Percentiles rank a stretch among this genome's conserved stretches.
Conservation (phyloP, 1,140 invertebrate species). For the Ooceraea biroi region DNA sequence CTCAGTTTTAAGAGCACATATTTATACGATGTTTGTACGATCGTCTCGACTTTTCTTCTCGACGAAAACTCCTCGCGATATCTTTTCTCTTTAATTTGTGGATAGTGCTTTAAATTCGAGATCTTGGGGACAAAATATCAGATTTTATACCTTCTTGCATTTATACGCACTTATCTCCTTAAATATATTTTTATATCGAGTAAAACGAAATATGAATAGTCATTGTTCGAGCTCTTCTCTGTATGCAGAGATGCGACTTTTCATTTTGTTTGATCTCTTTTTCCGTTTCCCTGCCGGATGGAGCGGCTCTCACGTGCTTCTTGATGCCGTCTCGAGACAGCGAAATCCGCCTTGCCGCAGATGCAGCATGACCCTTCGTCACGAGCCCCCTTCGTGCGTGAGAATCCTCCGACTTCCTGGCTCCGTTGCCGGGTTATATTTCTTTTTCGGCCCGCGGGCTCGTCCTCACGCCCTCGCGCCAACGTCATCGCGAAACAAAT, state of each 20-base stretch:
- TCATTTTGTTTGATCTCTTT: background rate
- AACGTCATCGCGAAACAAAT: conserved; percentile 23
- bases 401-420: conserved; percentile 34
- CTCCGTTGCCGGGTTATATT: conserved; percentile 28
- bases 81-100: background rate
- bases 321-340: background rate
- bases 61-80: background rate
- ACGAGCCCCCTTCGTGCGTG: conserved; percentile 20
- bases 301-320: conserved; percentile 14
- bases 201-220: background rate
- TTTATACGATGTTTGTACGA: background rate
- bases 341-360: conserved; percentile 25
- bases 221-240: background rate
- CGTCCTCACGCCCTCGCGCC: background rate
- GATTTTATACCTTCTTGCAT: background rate
- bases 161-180: background rate
- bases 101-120: background rate
- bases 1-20: background rate
- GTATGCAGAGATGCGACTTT: background rate
- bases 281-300: background rate
- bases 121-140: background rate
- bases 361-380: conserved; percentile 36
- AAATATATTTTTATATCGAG: background rate
- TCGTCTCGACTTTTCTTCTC: background rate
- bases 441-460: conserved; percentile 19